phyloP scores from a whole-genome alignment of 2,113 vertebrate species.

The Anarrhichthys ocellatus region DNA sequence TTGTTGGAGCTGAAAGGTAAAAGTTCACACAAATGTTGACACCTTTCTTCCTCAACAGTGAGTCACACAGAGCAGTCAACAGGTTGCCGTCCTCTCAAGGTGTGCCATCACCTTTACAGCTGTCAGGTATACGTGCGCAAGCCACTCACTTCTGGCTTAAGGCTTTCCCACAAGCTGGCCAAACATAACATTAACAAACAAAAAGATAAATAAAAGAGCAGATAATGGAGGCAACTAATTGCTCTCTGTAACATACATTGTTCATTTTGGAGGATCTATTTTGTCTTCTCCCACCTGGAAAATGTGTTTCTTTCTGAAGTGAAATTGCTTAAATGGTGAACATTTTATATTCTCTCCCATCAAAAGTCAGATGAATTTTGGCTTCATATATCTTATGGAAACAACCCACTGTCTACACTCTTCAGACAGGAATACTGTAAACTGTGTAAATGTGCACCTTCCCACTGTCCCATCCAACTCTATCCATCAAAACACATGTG shows the following conservation, averaged over 20 bases:
- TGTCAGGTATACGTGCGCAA: conserved; percentile 21
- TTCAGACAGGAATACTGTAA: conserved; percentile 17
- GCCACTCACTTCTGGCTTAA: conserved; percentile 20
- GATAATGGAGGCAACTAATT: conserved; percentile 9
- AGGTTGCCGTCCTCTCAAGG: conserved; percentile 45
- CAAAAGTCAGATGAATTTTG: conserved; percentile 4
- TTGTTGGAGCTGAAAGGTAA: conserved; percentile 43
- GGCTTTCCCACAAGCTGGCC: conserved; percentile 5
- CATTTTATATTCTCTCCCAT: conserved; percentile 11
- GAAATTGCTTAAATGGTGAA: not conserved
- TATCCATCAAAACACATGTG: conserved; percentile 48
- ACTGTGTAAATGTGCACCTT: conserved; percentile 33
- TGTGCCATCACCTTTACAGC: conserved; percentile 40
- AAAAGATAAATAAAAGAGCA: conserved; percentile 24
- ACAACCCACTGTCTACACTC: conserved; percentile 11
- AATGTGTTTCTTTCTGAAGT: not conserved
- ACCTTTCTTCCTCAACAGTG: conserved; percentile 43
- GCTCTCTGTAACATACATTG: not conserved
- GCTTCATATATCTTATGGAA: conserved; percentile 4
- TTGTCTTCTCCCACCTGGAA: not conserved
- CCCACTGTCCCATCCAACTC: conserved; percentile 19
- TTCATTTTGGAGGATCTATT: not conserved
- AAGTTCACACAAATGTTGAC: conserved; percentile 64
- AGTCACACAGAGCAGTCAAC: conserved; percentile 33
- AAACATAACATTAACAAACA: conserved; percentile 57